Base-by-base conservation (phyloP, 2,888 invertebrate genomes). In the Caenorhabditis zanzibari region DNA sequence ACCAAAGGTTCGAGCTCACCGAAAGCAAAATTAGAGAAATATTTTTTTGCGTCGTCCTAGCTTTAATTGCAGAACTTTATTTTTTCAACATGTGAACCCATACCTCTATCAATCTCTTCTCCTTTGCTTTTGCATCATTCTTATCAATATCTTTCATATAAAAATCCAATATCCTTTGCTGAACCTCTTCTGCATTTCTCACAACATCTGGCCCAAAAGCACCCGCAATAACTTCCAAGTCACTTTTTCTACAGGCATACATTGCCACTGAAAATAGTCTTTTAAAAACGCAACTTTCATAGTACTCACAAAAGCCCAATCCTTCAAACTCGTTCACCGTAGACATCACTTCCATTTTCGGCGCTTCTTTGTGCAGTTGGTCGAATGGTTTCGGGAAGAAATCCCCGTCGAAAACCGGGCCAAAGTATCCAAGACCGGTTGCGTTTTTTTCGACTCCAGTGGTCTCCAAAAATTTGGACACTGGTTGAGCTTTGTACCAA, bases 351-450 rank as follows among this genome's bases (percentile, higher is more conserved):
- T 61, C 71, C 47, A 77, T 59, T 19, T 58, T 71, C 19, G 85
- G 84, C 1, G 74, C 82, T 22, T 87, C 80, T 38, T 44, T 68
- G 12, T 75, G 68, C 49, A 86, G 52, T n/a, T 82, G 79, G 10
- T 76, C 79, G 14, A 86, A 47, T n/a, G 77, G 44, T 32, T 82
- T 77, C 10, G 87, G 87, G 19, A 86, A 61, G 44, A 86, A 86
- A 54, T 85, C 85, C 2, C 79, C 84, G 38, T 86, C 86, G 12
- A 82, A 32, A 9, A 52, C 58, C 1, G 86, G 86, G 4, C 44
- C 47, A 38, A 84, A 68, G 19, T 69, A 32, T 49, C 81, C 35
- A 22, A 66, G 35, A 41, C 74, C 75, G 5, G 75, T 64, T 2
- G 71, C 52, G 0, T 24, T n/a, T 24, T 26, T 54, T 0, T 47